Evolutionary conservation across 2,888 invertebrate species (phyloP).

Genomic region (Stomorhina lunata): DNA sequence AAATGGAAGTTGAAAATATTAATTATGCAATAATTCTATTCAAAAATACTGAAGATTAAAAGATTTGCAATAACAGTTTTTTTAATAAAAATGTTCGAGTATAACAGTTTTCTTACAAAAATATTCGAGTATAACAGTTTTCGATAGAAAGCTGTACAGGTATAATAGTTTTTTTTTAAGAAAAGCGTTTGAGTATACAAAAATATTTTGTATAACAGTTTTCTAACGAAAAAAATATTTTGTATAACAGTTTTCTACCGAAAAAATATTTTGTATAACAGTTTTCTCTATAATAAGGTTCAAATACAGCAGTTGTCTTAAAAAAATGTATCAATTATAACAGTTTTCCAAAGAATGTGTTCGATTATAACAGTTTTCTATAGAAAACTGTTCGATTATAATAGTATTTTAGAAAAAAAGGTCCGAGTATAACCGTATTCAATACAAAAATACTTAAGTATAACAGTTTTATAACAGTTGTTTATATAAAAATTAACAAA

Average conservation of each 20-base stretch:
- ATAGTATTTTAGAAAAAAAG: no score
- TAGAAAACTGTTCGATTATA: not conserved
- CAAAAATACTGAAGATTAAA: not conserved
- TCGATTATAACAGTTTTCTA: not conserved
- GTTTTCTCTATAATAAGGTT: not conserved
- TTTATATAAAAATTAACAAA: not conserved
- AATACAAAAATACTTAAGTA: no score
- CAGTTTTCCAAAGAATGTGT: not conserved
- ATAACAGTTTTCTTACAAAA: not conserved
- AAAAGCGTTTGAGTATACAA: not conserved
- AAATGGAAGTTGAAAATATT: constrained; percentile 1
- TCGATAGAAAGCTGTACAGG: not conserved
- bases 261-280: not conserved
- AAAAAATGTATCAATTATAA: not conserved
- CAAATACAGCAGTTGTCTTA: not conserved
- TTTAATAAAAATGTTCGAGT: not conserved
- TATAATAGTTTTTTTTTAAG: no score
- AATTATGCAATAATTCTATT: constrained; percentile 58
- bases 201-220: no score
- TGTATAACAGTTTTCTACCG: not conserved
- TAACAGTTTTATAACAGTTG: not conserved
- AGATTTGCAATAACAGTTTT: not conserved
- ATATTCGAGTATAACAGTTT: not conserved
- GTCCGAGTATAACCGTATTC: no score
- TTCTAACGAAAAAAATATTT: no score